Base-by-base conservation (phyloP, 2,113 vertebrate species). In the Pycnonotus jocosus region DNA sequence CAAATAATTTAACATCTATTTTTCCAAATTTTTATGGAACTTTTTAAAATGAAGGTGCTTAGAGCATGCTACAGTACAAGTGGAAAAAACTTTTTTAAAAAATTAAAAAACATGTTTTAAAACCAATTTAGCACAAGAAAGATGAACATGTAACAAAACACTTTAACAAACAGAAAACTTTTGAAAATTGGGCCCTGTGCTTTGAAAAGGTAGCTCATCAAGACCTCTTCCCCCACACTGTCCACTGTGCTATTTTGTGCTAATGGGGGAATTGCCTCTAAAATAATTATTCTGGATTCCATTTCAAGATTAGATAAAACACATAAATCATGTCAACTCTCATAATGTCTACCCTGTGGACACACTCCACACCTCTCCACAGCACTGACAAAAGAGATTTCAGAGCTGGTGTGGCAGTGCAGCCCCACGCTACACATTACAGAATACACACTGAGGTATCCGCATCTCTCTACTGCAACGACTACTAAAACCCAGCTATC, bases 31-130 rank as follows among this genome's bases (percentile, higher is more conserved):
- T 92, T 84, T 86, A 96, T 96, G 95, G 92, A 94, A 92, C 79
- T 92, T 93, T 89, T 84, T 92, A 70, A 86, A 90, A 97, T 83
- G 96, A 96, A 97, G 96, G 96, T 97, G 97, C 97, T 72, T 94
- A 89, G 76, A 97, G 86, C 92, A 94, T 95, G 93, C 96, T 97
- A 97, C 96, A 97, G 92, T 96, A 98, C 95, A 91, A 94, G 92
- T 93, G 82, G 95, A 97, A 93, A 94, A 92, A 94, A 95, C 37
- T n/a, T n/a, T n/a, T n/a, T n/a, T 60, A 93, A 90, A 50, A 89
- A 3, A 92, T 78, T 31, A 88, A 4, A 87, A 86, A 51, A 50
- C 19, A 73, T 53, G 31, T 58, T 97, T 95, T 88, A 87, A 91
- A 96, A 95, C n/a, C 37, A 64, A 89, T 95, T 93, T 93, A 92